Percentiles rank a stretch among this genome's conserved stretches.
Evolutionary conservation across 2,797 vertebrate species (phyloP).

Genomic region (Cyprinodon diabolis): DNA sequence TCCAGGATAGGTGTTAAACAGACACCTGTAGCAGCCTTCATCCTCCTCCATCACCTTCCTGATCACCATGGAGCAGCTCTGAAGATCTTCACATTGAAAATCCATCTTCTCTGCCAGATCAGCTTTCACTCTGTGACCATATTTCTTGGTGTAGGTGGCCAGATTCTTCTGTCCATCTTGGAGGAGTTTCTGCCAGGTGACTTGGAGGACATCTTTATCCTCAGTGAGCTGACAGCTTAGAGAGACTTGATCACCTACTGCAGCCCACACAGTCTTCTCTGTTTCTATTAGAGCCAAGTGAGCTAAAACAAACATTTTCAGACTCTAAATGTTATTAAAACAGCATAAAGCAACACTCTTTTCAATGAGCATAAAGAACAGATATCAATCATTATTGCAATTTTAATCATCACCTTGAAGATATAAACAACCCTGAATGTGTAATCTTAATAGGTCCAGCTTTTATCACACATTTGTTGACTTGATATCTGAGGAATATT

Average conservation of each 20-base stretch:
- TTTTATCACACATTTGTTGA: no score
- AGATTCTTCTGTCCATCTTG: conserved; percentile 1
- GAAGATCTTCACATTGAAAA: conserved; percentile 22
- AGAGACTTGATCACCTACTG: background rate
- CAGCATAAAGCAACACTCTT: no score
- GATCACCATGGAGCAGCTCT: conserved; percentile 47
- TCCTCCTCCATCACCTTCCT: conserved; percentile 20
- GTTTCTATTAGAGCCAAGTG: background rate
- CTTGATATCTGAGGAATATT: no score
- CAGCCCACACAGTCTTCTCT: background rate
- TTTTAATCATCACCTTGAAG: no score
- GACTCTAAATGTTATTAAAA: no score
- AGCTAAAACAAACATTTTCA: no score
- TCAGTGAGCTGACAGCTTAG: background rate
- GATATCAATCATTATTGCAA: no score
- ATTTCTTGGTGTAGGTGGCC: accelerated
- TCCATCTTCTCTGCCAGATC: background rate
- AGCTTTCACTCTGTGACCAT: background rate
- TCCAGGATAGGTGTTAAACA: conserved; percentile 48
- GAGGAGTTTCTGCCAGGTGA: conserved; percentile 56
- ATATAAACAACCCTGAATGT: no score
- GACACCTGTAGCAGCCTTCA: conserved; percentile 49
- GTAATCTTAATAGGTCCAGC: no score
- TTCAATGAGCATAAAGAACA: no score
- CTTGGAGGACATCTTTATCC: conserved; percentile 19